Conservation (phyloP, 1,140 invertebrate genomes). For the Pomacea maculata region DNA sequence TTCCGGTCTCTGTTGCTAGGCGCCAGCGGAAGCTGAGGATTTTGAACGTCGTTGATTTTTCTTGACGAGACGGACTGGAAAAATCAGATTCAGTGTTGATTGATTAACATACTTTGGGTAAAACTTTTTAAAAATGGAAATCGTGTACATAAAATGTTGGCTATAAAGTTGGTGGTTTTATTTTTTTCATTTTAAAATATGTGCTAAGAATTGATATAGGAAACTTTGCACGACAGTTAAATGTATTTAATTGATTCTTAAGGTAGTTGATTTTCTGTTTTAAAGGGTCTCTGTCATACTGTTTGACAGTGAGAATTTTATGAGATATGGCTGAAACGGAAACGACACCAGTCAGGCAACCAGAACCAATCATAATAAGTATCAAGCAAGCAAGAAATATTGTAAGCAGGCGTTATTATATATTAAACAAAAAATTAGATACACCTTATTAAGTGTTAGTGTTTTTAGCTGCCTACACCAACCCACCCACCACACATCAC, state of each 20-base stretch:
- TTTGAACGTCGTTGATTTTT: background rate
- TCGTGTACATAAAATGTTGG: background rate
- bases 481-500: background rate
- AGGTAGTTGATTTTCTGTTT: too few relatives aligned
- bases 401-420: constrained; percentile 38
- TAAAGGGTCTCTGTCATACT: too few relatives aligned
- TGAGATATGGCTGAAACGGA: constrained; percentile 43
- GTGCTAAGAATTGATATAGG: background rate
- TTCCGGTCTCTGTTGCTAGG: constrained; percentile 5
- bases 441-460: background rate
- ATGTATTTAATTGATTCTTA: too few relatives aligned
- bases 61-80: background rate
- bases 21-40: constrained; percentile 13
- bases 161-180: background rate
- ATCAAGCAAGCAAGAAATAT: constrained; percentile 55
- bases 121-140: background rate
- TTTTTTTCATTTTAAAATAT: background rate
- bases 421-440: constrained; percentile 1
- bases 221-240: too few relatives aligned
- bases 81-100: background rate
- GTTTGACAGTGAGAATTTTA: too few relatives aligned
- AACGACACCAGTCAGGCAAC: constrained; percentile 38
- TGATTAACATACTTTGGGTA: background rate
- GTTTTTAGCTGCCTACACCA: background rate
- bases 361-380: constrained; percentile 57